A percentile compares a stretch with the other conserved stretches of the same genome.
Conservation (phyloP, 2,113 vertebrate genomes). For the Onychostruthus taczanowskii region DNA sequence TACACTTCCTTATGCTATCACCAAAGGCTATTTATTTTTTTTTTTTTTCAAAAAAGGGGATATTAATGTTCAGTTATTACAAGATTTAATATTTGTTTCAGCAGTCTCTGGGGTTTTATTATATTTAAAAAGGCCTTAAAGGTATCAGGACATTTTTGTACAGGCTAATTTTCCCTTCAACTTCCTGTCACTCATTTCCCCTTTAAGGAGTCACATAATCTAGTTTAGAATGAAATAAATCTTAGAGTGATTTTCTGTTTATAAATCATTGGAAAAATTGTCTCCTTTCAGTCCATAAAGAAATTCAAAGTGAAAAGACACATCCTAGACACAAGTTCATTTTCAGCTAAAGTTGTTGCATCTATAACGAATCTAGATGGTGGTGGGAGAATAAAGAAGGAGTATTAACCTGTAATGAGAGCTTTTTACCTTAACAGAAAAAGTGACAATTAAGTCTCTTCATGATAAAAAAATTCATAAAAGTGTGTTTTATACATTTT, state of each 20-base stretch:
- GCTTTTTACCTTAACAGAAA: background rate
- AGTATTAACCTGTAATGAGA: background rate
- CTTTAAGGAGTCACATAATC: background rate
- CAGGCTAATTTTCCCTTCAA: background rate
- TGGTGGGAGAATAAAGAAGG: background rate
- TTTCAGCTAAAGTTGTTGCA: background rate
- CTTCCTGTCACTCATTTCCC: background rate
- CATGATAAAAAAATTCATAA: background rate
- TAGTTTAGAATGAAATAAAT: background rate
- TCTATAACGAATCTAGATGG: fast-evolving
- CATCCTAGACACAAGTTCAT: background rate
- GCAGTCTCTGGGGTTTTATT: background rate
- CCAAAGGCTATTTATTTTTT: background rate
- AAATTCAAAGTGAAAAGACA: background rate
- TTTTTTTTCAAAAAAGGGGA: background rate
- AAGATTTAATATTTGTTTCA: background rate
- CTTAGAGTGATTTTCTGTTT: background rate
- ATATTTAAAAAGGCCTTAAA: background rate
- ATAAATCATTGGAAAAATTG: background rate
- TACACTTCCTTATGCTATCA: background rate
- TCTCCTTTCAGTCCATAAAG: background rate
- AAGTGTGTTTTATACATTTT: background rate
- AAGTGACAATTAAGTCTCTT: background rate
- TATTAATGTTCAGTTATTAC: background rate
- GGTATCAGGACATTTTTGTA: background rate